These are phyloP conservation scores for Fulica atra DNA, from an alignment of 2,113 vertebrate species.

Conservation along the genomic window DNA sequence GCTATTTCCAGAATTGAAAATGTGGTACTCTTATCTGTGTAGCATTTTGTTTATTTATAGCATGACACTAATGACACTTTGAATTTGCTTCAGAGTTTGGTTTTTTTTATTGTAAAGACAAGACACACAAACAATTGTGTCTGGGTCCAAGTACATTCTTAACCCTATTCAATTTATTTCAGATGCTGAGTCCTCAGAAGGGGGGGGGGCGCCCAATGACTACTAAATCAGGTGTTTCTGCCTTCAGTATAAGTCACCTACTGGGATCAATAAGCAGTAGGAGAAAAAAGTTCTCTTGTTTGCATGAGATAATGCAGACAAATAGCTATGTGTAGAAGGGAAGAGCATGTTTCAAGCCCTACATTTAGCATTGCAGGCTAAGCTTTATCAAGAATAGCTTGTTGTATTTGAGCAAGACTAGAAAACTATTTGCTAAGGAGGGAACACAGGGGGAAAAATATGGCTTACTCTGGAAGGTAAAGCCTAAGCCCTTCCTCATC, in stretches of 20 bases:
- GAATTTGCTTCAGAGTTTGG: background rate
- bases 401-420: background rate
- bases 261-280: conserved; percentile 40
- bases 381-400: background rate
- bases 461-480: background rate
- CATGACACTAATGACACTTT: background rate
- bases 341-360: background rate
- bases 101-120: conserved; percentile 7
- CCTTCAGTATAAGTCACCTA: background rate
- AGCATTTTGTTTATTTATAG: conserved; percentile 26
- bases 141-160: background rate
- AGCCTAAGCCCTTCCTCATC: background rate
- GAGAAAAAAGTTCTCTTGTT: background rate
- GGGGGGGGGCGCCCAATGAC: background rate
- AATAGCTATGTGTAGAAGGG: background rate
- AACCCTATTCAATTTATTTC: conserved; percentile 43
- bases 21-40: background rate
- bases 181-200: conserved; percentile 15
- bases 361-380: background rate
- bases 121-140: background rate
- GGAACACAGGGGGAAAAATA: background rate
- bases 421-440: background rate
- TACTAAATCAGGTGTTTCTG: conserved; percentile 55
- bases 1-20: conserved; percentile 18
- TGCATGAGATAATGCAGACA: conserved; percentile 12